Percentiles rank a stretch among this genome's conserved stretches.
These are phyloP conservation scores for Conger conger DNA, from an alignment of 2,113 vertebrate species.

Conservation along the genomic window DNA sequence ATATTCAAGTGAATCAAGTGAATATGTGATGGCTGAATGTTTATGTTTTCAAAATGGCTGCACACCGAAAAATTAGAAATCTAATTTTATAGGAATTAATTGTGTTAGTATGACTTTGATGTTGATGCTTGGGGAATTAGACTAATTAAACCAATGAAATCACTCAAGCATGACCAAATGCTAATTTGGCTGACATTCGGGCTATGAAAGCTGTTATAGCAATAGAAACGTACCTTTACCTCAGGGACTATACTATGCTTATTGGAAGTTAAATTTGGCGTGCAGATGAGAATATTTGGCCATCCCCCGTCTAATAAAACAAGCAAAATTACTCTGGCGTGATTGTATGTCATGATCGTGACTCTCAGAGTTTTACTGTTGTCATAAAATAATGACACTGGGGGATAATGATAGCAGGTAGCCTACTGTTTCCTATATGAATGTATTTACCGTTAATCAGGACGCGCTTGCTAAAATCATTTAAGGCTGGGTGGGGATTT, in stretches of 20 bases:
- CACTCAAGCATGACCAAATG: not conserved
- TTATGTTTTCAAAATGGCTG: slow-evolving; percentile 6
- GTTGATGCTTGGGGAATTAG: not conserved
- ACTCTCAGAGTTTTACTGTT: not conserved
- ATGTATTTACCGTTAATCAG: not conserved
- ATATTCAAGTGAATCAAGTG: not conserved
- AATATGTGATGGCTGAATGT: not conserved
- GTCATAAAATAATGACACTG: not conserved
- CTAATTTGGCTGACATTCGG: slow-evolving; percentile 1
- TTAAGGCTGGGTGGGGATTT: not conserved
- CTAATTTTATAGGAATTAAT: not conserved
- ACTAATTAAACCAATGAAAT: slow-evolving; percentile 9
- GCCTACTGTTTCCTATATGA: not conserved
- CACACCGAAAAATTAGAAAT: not conserved
- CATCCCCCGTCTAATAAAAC: not conserved
- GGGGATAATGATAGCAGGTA: not conserved
- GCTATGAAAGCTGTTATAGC: not conserved
- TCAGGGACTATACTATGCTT: not conserved
- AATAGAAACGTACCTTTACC: not conserved
- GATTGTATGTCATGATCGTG: not conserved
- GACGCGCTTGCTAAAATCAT: not conserved
- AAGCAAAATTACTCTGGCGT: not conserved
- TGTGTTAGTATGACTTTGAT: not conserved
- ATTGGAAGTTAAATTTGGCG: not conserved
- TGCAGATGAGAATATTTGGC: not conserved